A percentile compares a stretch with the other conserved stretches of the same genome.
These are phyloP conservation scores for Piaya cayana DNA, from an alignment of 2,113 vertebrate genomes.

Conservation along the genomic window DNA sequence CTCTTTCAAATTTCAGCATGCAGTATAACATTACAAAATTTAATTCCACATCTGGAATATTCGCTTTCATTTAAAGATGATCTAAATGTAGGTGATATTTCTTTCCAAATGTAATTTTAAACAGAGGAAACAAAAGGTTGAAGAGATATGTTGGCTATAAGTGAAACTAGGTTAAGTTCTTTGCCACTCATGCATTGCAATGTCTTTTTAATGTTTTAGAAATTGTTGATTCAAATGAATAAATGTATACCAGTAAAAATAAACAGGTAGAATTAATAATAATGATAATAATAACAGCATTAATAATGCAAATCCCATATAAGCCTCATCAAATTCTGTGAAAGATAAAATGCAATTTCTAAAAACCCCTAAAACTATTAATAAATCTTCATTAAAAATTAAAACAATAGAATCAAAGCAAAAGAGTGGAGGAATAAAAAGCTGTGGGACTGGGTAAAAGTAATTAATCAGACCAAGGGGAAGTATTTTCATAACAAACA, in stretches of 20 bases:
- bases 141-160: not conserved
- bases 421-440: not conserved
- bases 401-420: slow-evolving; percentile 4
- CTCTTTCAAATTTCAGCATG: not conserved
- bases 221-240: not conserved
- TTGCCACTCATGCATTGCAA: not conserved
- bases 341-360: slow-evolving; percentile 26
- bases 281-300: slow-evolving; percentile 12
- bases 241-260: not conserved
- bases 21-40: not conserved
- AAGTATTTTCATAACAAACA: slow-evolving; percentile 23
- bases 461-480: not conserved
- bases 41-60: not conserved
- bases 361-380: not conserved
- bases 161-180: not conserved
- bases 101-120: not conserved
- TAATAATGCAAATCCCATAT: slow-evolving; percentile 47
- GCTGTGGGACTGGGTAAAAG: not conserved
- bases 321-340: not conserved
- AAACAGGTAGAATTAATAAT: slow-evolving; percentile 38
- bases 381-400: slow-evolving; percentile 55
- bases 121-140: not conserved
- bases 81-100: not conserved
- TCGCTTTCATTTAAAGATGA: not conserved
- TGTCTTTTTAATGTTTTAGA: slow-evolving; percentile 7